These are phyloP conservation scores for Axea sp. DNA, from an alignment of 2,888 invertebrate species.

Conservation along the genomic window DNA sequence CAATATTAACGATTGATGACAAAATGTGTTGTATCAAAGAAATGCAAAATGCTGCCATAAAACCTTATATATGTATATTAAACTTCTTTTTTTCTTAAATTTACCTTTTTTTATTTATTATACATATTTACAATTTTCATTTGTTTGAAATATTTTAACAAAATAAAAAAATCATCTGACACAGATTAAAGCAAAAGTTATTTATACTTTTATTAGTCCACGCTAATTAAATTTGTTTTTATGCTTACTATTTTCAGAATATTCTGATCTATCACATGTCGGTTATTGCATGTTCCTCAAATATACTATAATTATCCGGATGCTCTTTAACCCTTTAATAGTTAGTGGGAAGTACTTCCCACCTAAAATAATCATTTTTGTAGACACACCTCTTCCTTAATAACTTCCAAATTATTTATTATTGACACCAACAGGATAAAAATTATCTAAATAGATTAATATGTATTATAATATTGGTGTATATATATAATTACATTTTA, in stretches of 20 bases:
- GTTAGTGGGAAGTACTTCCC: conserved; percentile 30
- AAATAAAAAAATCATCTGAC: too few relatives aligned
- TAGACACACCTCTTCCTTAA: conserved; percentile 14
- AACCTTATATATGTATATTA: too few relatives aligned
- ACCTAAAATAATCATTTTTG: conserved; percentile 17
- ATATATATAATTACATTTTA: too few relatives aligned
- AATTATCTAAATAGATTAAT: too few relatives aligned
- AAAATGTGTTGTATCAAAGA: conserved; percentile 11
- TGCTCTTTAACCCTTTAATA: conserved; percentile 30
- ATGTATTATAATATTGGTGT: too few relatives aligned
- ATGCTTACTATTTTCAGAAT: conserved; percentile 5
- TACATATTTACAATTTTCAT: too few relatives aligned
- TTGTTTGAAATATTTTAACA: too few relatives aligned
- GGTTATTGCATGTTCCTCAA: conserved; percentile 12
- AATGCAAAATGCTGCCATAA: conserved; percentile 20
- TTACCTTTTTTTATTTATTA: too few relatives aligned
- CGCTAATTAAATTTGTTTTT: conserved; percentile 2
- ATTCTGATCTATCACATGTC: conserved; percentile 7
- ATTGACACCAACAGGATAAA: too few relatives aligned
- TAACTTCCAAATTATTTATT: neutral
- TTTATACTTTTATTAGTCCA: too few relatives aligned
- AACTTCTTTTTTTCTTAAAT: too few relatives aligned
- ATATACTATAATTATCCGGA: conserved; percentile 38
- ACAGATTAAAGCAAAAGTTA: too few relatives aligned
- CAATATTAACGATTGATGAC: conserved; percentile 38